These are phyloP conservation scores for Nothoprocta perdicaria DNA, from an alignment of 2,113 vertebrate species.

Conservation along the genomic window DNA sequence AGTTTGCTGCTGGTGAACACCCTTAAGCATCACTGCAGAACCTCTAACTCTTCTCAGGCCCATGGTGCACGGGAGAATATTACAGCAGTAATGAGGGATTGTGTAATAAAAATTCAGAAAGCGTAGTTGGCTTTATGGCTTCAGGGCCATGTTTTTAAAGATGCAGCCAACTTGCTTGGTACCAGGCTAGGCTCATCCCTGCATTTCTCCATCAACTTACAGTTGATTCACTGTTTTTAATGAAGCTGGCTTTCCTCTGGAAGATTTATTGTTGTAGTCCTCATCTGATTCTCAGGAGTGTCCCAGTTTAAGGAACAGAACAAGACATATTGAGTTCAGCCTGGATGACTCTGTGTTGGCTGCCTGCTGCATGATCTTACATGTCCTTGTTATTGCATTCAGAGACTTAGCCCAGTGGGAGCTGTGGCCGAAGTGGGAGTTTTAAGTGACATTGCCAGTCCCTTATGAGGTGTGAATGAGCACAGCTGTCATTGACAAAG, in stretches of 20 bases:
- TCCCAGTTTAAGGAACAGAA: neutral
- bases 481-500: neutral
- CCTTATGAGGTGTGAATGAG: neutral
- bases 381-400: neutral
- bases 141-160: neutral
- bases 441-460: neutral
- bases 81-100: neutral
- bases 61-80: neutral
- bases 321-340: neutral
- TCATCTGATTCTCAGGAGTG: neutral
- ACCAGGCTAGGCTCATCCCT: neutral
- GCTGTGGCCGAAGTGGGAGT: neutral
- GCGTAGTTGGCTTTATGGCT: neutral
- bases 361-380: neutral
- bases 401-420: neutral
- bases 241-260: neutral
- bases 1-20: neutral
- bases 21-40: neutral
- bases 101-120: neutral
- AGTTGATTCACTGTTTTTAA: neutral
- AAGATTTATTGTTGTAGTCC: neutral
- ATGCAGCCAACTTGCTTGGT: neutral
- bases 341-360: neutral
- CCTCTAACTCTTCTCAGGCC: neutral
- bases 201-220: neutral